These are phyloP conservation scores for Platerodrilus igneus DNA, from an alignment of 2,888 invertebrate genomes.

Conservation along the genomic window DNA sequence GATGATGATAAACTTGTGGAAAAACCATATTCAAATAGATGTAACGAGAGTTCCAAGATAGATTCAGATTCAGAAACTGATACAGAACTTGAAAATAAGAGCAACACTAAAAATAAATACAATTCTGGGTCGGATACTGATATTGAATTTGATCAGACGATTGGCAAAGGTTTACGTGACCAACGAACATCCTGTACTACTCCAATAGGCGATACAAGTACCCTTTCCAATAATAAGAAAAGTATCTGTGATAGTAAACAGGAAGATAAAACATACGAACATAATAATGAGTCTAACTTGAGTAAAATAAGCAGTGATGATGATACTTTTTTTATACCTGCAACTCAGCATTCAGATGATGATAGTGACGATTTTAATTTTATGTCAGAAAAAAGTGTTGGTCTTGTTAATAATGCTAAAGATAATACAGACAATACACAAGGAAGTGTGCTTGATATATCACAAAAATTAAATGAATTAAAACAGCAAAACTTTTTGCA, in stretches of 20 bases:
- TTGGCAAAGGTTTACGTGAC: no score
- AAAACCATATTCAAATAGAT: not conserved
- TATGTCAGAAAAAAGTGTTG: conserved; percentile 1
- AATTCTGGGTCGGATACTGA: no score
- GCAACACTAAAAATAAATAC: no score
- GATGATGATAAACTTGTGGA: conserved; percentile 6
- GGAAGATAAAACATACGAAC: no score
- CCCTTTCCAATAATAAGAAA: no score
- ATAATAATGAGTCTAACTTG: conserved; percentile 1
- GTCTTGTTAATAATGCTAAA: not conserved
- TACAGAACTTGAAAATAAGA: not conserved
- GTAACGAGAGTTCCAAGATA: not conserved
- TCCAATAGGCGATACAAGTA: no score
- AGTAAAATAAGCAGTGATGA: not conserved
- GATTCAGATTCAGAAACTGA: not conserved
- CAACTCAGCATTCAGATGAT: conserved; percentile 10
- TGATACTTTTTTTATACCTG: conserved; percentile 14
- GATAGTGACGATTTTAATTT: conserved; percentile 13
- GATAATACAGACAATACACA: not conserved
- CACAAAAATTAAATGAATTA: conserved; percentile 6
- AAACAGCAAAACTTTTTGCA: not conserved
- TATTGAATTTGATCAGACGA: no score
- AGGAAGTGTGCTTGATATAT: conserved; percentile 1
- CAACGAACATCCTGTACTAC: no score
- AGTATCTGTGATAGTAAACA: no score